Conservation (phyloP, 2,797 vertebrate genomes). For the Micropoecilia bifurca region DNA sequence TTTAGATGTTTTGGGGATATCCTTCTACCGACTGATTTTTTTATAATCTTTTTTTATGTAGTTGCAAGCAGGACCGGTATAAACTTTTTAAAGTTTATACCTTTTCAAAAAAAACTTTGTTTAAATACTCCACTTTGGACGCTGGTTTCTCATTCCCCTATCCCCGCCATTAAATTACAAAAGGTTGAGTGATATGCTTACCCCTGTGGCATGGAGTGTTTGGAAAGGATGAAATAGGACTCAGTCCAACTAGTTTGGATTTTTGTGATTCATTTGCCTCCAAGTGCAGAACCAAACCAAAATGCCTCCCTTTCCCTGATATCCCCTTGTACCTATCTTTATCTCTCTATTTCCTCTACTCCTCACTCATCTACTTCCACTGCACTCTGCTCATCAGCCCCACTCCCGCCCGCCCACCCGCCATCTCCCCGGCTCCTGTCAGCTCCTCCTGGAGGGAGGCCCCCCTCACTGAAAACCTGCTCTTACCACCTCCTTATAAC, state of each 20-base stretch:
- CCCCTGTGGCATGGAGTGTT: not conserved
- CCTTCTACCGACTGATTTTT: not conserved
- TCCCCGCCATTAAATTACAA: not conserved
- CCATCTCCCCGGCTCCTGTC: constrained; percentile 36
- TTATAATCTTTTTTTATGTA: too few species aligned
- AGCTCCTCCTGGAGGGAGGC: constrained; percentile 51
- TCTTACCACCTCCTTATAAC: constrained; percentile 63
- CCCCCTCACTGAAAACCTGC: constrained; percentile 64
- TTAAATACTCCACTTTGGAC: not conserved
- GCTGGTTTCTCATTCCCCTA: not conserved
- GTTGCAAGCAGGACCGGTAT: not conserved
- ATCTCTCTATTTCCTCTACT: constrained; percentile 61
- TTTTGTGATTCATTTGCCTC: constrained; percentile 11
- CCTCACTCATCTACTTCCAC: constrained; percentile 58
- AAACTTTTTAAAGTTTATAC: too few species aligned
- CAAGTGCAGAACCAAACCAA: not conserved
- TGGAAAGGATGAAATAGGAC: not conserved
- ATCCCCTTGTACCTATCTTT: constrained; percentile 44
- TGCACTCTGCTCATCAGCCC: constrained; percentile 20
- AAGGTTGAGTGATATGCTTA: not conserved
- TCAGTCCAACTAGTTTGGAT: not conserved
- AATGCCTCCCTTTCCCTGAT: constrained; percentile 17
- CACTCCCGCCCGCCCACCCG: not conserved
- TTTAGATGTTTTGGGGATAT: not conserved
- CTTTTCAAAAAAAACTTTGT: not conserved